phyloP scores from a whole-genome alignment of 2,113 vertebrate genomes.

The Sarotherodon lohbergeri region DNA sequence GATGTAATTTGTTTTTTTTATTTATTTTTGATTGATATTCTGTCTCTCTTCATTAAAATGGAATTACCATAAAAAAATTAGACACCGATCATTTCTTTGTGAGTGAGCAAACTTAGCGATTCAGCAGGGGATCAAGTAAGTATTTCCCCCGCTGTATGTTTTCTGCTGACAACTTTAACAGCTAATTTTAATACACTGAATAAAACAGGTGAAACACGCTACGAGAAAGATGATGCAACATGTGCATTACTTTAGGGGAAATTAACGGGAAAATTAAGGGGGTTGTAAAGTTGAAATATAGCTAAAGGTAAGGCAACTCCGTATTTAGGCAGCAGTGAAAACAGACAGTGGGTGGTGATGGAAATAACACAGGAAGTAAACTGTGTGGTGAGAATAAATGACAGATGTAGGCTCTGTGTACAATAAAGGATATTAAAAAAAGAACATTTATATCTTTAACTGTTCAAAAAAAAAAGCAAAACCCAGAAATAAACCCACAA shows the following conservation, averaged over 20 bases:
- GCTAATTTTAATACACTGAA: not conserved
- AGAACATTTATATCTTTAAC: not conserved
- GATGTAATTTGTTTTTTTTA: not conserved
- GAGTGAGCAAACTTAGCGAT: not conserved
- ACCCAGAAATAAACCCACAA: not conserved
- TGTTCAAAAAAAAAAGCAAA: not conserved
- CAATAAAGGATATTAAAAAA: not conserved
- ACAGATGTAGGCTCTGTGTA: not conserved
- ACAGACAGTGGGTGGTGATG: constrained; percentile 4
- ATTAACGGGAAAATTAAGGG: not conserved
- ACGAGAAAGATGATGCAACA: not conserved
- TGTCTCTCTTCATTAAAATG: not conserved
- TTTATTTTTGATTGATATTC: not conserved
- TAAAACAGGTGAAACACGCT: not conserved
- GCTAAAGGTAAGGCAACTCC: not conserved
- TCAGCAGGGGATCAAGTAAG: not conserved
- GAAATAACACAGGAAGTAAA: constrained; percentile 29
- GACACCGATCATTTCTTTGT: not conserved
- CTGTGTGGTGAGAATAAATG: not conserved
- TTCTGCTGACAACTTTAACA: not conserved
- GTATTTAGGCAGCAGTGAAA: not conserved
- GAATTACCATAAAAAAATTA: not conserved
- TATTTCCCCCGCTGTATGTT: accelerated
- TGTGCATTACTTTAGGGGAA: not conserved
- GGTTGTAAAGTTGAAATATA: not conserved